phyloP scores from a whole-genome alignment of 2,797 vertebrate genomes.

The Myotis vivesi region DNA sequence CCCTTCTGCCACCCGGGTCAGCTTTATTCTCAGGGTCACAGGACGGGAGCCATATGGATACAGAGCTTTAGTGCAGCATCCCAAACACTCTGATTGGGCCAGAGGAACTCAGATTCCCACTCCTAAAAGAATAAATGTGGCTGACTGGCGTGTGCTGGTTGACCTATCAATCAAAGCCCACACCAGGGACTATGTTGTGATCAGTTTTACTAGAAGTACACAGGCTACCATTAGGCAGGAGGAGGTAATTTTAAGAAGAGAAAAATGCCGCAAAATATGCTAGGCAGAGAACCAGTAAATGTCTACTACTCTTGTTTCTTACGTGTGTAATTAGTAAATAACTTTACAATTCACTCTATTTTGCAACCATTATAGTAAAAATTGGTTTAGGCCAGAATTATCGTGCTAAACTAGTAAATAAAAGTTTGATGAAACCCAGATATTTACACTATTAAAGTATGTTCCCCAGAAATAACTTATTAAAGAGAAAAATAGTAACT shows the following conservation, averaged over 20 bases:
- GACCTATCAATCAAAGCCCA: not conserved
- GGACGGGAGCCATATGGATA: not conserved
- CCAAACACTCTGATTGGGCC: not conserved
- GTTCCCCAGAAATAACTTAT: not conserved
- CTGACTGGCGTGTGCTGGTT: not conserved
- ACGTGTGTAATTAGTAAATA: conserved; percentile 9
- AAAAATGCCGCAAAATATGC: not conserved
- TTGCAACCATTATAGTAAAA: not conserved
- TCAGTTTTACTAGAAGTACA: not conserved
- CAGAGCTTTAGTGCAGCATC: not conserved
- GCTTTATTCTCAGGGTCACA: not conserved
- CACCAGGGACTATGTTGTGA: not conserved
- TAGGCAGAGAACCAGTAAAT: not conserved
- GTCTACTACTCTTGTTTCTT: not conserved
- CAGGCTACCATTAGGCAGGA: not conserved
- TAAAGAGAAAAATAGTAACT: not conserved
- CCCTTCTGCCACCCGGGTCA: not conserved
- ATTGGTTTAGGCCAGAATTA: conserved; percentile 18
- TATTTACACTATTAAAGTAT: not conserved
- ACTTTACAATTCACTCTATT: conserved; percentile 32
- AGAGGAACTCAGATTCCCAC: not conserved
- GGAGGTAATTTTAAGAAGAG: conserved; percentile 33
- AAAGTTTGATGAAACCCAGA: not conserved
- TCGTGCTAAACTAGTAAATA: not conserved
- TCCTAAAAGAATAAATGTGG: conserved; percentile 1